Percentiles rank a stretch among this genome's conserved stretches.
These are phyloP conservation scores for Chymomyza procnemis DNA, from an alignment of 2,888 invertebrate species.

Conservation along the genomic window DNA sequence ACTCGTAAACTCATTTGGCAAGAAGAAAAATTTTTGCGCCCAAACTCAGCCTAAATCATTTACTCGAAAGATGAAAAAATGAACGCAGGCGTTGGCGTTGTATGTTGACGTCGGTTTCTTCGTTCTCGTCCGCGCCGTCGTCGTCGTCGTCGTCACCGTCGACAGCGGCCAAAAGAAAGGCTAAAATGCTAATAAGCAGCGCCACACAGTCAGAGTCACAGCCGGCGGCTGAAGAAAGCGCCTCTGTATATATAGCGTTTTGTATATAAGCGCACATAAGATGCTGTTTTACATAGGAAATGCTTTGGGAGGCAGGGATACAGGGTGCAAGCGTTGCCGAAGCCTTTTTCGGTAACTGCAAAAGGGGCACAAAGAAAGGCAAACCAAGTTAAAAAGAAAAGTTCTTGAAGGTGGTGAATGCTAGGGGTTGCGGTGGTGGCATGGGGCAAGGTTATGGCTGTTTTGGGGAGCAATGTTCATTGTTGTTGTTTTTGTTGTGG, in stretches of 20 bases:
- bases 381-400: constrained; percentile 49
- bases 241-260: neutral
- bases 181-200: constrained; percentile 70
- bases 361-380: constrained; percentile 65
- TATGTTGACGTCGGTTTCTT: constrained; percentile 15
- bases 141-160: constrained; percentile 26
- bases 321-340: constrained; percentile 34
- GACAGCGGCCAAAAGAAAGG: constrained; percentile 54
- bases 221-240: constrained; percentile 2
- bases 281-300: constrained; percentile 48
- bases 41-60: constrained; percentile 53
- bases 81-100: constrained; percentile 9
- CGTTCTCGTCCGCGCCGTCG: too few species aligned
- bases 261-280: constrained; percentile 60
- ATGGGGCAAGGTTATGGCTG: neutral
- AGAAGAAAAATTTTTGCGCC: constrained; percentile 42
- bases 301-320: neutral
- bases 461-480: constrained; percentile 16
- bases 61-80: constrained; percentile 49
- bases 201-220: neutral
- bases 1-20: constrained; percentile 68
- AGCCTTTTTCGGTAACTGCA: constrained; percentile 38
- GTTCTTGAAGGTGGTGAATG: constrained; percentile 19
- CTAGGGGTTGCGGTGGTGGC: constrained; percentile 2
- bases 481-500: constrained; percentile 12